phyloP scores from a whole-genome alignment of 2,113 vertebrate species.

The Mastomys natalensis region DNA sequence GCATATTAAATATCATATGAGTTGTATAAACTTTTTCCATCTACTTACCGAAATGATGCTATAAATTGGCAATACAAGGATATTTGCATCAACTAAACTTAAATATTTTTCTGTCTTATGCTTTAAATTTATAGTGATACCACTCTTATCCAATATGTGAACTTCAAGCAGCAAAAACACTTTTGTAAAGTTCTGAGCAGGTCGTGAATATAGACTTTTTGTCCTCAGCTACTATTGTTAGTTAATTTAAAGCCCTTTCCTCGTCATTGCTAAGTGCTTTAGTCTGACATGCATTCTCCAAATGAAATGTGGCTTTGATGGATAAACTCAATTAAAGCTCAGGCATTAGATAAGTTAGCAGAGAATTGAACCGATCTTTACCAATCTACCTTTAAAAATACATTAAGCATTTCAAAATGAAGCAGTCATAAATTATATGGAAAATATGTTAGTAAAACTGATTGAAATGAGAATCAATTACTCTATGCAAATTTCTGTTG shows the following conservation, averaged over 20 bases:
- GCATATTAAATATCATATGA: neutral
- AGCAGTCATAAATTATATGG: conserved; percentile 83
- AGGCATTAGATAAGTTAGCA: conserved; percentile 83
- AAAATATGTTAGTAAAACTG: conserved; percentile 72
- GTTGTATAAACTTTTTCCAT: neutral
- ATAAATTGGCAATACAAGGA: neutral
- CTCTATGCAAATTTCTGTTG: conserved; percentile 76
- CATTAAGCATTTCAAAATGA: conserved; percentile 85
- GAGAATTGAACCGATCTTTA: conserved; percentile 83
- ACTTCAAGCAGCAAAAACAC: neutral
- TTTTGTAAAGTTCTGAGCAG: conserved; percentile 70
- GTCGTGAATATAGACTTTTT: conserved; percentile 79
- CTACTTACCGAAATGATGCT: neutral
- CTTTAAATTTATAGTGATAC: neutral
- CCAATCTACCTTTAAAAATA: conserved; percentile 84
- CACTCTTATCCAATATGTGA: conserved; percentile 16
- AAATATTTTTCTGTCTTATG: neutral
- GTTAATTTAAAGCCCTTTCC: conserved; percentile 85
- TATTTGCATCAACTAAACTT: neutral
- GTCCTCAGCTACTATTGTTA: conserved; percentile 80
- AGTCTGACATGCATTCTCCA: conserved; percentile 78
- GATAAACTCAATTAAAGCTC: conserved; percentile 87
- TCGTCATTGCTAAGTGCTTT: conserved; percentile 73
- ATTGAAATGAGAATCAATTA: conserved; percentile 80
- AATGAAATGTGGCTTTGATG: conserved; percentile 85